phyloP scores from a whole-genome alignment of 2,797 vertebrate species.

The Pseudochirops cupreus region DNA sequence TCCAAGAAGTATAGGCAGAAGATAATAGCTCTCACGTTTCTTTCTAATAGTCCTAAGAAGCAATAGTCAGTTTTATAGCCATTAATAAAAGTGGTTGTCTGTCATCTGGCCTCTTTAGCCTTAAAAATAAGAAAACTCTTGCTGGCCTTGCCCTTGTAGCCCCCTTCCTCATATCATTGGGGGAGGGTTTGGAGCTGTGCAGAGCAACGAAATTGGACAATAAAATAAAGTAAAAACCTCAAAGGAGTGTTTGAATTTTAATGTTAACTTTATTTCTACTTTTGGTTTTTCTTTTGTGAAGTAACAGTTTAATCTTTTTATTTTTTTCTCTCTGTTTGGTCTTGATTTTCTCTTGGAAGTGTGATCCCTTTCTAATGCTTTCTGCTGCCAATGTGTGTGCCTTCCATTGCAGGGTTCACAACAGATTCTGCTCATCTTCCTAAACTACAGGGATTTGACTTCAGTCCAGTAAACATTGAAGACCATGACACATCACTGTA shows the following conservation, averaged over 20 bases:
- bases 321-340: constrained; percentile 70
- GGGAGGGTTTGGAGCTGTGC: constrained; percentile 57
- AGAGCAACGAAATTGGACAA: constrained; percentile 67
- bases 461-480: constrained; percentile 72
- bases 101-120: constrained; percentile 63
- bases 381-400: constrained; percentile 81
- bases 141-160: constrained; percentile 61
- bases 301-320: constrained; percentile 67
- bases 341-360: constrained; percentile 72
- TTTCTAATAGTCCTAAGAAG: constrained; percentile 72
- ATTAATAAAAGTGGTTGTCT: constrained; percentile 76
- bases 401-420: constrained; percentile 75
- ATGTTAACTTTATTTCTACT: constrained; percentile 74
- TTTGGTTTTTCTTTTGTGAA: constrained; percentile 73
- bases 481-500: constrained; percentile 67
- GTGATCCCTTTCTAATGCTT: constrained; percentile 87
- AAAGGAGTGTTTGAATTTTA: constrained; percentile 74
- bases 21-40: constrained; percentile 66
- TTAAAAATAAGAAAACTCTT: constrained; percentile 67
- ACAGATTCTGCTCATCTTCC: constrained; percentile 64
- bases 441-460: constrained; percentile 68
- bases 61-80: constrained; percentile 63
- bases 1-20: constrained; percentile 74
- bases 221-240: constrained; percentile 71
- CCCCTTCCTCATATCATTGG: constrained; percentile 62